Base-by-base conservation (phyloP, 2,888 invertebrate genomes). In the Aphrophora alni region DNA sequence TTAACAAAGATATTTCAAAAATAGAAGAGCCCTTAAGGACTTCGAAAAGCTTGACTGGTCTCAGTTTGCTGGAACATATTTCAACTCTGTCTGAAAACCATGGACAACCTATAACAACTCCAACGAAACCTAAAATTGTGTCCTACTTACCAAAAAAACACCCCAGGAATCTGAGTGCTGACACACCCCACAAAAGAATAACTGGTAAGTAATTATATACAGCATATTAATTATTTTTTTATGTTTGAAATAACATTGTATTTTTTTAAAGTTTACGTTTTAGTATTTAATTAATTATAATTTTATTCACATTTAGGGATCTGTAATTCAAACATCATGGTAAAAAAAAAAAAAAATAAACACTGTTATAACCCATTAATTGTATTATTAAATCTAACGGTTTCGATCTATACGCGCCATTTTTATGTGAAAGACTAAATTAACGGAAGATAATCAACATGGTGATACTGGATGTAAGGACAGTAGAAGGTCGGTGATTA, bases 81-180 rank as follows among this genome's bases (percentile, higher is more conserved):
- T 78, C 79, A 17, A 33, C 51, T 17, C 73, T 71, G 44, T 44
- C 33, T 38, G 72, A 70, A 70, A 72, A 24, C 73, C 76, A 76
- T 38, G 59, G 14, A 4, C 70, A 69, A 51, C 75, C 78, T 33
- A 28, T 24, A 1, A 75, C 75, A 12, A 78, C 21, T 7, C 59
- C 74, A 26, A 78, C 72, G 0, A 75, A 78, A 83, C 85, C 84
- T 8, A 86, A 86, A 80, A 83, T 85, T 25, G 84, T 85, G 17
- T 83, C 84, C 17, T 83, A 82, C 80, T 75, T 84, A 25, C 85
- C 85, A 2, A 85, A 85, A 78, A 83, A 82, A 81, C 78, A 78
- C 12, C 71, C 38, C 24, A 26, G 81, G 77, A 83, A 76, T 68
- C 75, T 68, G 72, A 75, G 70, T 77, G 78, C 26, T 76, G 81